Conservation (phyloP, 2,797 vertebrate genomes). For the Muraenolepis orangiensis region DNA sequence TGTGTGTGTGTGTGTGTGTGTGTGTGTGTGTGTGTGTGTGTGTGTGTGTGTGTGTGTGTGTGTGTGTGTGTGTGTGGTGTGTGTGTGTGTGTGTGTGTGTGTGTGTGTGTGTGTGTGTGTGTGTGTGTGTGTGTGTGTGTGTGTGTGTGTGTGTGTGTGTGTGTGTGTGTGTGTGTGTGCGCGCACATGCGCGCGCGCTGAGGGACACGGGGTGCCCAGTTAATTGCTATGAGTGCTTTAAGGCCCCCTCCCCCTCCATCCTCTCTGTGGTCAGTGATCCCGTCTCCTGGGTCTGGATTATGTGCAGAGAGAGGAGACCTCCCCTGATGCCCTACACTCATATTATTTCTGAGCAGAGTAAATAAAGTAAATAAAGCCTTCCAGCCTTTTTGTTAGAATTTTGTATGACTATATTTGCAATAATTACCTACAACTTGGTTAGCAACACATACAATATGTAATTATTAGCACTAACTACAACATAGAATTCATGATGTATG, state of each 20-base stretch:
- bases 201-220: slow-evolving; percentile 38
- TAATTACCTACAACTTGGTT: background rate
- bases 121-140: too few species aligned
- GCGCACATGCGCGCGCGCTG: background rate
- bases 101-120: slow-evolving; percentile 7
- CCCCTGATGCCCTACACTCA: slow-evolving; percentile 20
- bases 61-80: slow-evolving; percentile 20
- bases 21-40: too few species aligned
- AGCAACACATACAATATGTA: background rate
- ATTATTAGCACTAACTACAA: background rate
- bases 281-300: slow-evolving; percentile 58
- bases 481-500: background rate
- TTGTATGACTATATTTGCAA: background rate
- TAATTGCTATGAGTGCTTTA: slow-evolving; percentile 48
- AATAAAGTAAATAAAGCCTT: background rate
- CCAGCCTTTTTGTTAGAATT: background rate
- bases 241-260: slow-evolving; percentile 46
- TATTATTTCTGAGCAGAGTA: background rate
- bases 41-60: background rate
- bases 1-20: too few species aligned
- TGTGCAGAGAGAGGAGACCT: slow-evolving; percentile 40
- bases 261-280: slow-evolving; percentile 53
- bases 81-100: slow-evolving; percentile 13
- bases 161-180: background rate
- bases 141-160: too few species aligned